A percentile compares a stretch with the other conserved stretches of the same genome.
Evolutionary conservation across 2,113 vertebrate species (phyloP).

Genomic region (Neopipo cinnamomea): DNA sequence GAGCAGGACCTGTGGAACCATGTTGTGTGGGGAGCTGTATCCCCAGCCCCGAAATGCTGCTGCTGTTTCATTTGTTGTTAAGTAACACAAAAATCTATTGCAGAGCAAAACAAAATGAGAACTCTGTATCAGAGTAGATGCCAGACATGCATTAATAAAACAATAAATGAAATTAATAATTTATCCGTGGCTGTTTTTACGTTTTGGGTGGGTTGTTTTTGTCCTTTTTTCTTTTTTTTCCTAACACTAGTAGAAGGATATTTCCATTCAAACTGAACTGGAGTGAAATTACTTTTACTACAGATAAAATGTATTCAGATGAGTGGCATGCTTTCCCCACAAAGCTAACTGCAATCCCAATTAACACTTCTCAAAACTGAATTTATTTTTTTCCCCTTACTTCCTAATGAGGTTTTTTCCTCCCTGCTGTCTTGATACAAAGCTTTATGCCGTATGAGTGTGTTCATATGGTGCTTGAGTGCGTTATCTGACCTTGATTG

Average conservation of each 20-base stretch:
- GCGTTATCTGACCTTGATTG: conserved; percentile 89
- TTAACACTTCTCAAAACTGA: conserved; percentile 83
- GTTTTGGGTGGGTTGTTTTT: conserved; percentile 39
- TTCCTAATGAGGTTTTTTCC: conserved; percentile 86
- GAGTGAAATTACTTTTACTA: conserved; percentile 42
- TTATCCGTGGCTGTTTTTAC: conserved; percentile 50
- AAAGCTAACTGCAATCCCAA: conserved; percentile 74
- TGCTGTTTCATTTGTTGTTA: conserved; percentile 22
- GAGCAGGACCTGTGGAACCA: background rate
- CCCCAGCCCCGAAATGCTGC: background rate
- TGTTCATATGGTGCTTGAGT: conserved; percentile 82
- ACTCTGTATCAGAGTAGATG: conserved; percentile 45
- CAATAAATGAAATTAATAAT: conserved; percentile 74
- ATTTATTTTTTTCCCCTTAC: conserved; percentile 74
- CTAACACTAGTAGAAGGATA: background rate
- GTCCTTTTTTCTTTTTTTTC: background rate
- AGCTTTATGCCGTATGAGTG: conserved; percentile 80
- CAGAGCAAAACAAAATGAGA: conserved; percentile 30
- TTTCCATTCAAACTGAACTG: conserved; percentile 47
- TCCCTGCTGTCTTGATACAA: conserved; percentile 86
- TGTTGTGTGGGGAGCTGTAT: background rate
- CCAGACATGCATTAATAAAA: conserved; percentile 71
- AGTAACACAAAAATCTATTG: conserved; percentile 25
- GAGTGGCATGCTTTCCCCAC: conserved; percentile 40
- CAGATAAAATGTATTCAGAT: conserved; percentile 52